Evolutionary conservation across 2,797 vertebrate genomes (phyloP).

Genomic region (Gymnothorax reevesii): DNA sequence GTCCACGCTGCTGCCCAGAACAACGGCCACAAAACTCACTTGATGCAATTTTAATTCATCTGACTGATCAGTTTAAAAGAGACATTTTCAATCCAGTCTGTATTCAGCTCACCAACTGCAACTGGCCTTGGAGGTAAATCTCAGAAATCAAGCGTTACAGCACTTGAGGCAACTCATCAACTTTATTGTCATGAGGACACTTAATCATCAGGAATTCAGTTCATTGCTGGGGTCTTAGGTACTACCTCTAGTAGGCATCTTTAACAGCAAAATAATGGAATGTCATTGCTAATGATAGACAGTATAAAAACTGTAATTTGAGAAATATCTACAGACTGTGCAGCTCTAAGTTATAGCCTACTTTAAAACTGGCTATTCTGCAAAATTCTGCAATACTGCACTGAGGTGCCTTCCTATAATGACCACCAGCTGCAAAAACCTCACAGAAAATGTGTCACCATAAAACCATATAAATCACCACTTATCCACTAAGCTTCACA

Average conservation of each 20-base stretch:
- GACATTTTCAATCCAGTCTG: not conserved
- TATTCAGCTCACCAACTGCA: not conserved
- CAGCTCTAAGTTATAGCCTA: not conserved
- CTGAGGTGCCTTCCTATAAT: not conserved
- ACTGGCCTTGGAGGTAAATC: not conserved
- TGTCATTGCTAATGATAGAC: not conserved
- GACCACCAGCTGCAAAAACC: not conserved
- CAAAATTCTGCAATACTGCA: not conserved
- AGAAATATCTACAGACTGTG: not conserved
- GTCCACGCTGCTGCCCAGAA: not conserved
- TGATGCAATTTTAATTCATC: not conserved
- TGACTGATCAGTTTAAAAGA: not conserved
- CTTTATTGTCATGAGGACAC: not conserved
- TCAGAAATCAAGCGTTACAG: not conserved
- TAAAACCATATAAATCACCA: not conserved
- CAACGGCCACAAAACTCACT: not conserved
- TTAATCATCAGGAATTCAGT: not conserved
- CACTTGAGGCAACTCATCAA: not conserved
- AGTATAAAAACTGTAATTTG: not conserved
- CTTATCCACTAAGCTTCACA: not conserved
- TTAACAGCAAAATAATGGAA: not conserved
- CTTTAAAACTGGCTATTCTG: not conserved
- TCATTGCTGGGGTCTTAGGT: not conserved
- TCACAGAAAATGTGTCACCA: not conserved
- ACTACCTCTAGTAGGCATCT: not conserved